Base-by-base conservation (phyloP, 2,797 vertebrate genomes). In the Tokudaia tokunoshimensis region DNA sequence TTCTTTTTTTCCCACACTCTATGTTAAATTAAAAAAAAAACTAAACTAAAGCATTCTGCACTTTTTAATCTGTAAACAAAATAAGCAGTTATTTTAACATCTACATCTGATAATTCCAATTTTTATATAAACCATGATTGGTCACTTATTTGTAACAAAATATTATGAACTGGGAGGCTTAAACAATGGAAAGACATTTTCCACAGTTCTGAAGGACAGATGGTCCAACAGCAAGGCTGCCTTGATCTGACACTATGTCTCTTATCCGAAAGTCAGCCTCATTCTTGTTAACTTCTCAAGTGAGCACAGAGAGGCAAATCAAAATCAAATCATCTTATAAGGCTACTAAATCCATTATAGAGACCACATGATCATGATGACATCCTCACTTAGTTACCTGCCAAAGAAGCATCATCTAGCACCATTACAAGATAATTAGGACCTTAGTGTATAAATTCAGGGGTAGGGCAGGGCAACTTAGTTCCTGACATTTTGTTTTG, bases 11-110 rank as follows among this genome's bases (percentile, higher is more conserved):
- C 41, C 41, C 41, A 41, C 41, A 41, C 41, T 41, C 41, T 89
- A 44, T 76, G 79, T 2, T 63, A 57, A 87, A 57, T 74, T 55
- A 24, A 37, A 47, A 57, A 5, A 24, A 52, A 47, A 55, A 2
- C 59, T 81, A 31, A 47, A 65, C 61, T 50, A 85, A 72, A 86
- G 11, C 15, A 88, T 37, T 41, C 15, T 19, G 31, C 2, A 31
- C 70, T 61, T 91, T 94, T 57, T n/a, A 55, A 55, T 88, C 41
- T 37, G 65, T 37, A 84, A 84, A 88, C 11, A 84, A 95, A 65
- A 6, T 70, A 89, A 91, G 78, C 2, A 91, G 34, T 70, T 84
- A 29, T 10, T 85, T 89, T 82, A 89, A 47, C 41, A 31, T 80
- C 44, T 76, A 6, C 59, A 24, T 37, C 50, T 52, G 55, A 84